phyloP scores from a whole-genome alignment of 2,888 invertebrate species.

The Augochlorella aurata region DNA sequence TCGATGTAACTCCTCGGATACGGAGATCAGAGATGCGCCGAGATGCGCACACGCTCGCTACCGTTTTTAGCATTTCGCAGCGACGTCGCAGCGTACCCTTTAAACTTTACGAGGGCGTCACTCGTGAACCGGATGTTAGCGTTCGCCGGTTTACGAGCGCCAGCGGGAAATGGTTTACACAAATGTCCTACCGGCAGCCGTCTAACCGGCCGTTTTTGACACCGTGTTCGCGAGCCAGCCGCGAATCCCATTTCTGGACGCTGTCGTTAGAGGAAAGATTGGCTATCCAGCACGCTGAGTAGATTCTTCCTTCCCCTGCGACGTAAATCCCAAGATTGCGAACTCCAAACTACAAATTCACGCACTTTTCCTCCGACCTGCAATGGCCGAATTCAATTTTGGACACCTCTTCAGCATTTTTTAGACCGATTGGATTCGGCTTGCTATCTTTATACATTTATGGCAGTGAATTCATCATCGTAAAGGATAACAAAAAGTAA shows the following conservation, averaged over 20 bases:
- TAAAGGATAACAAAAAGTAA: too few species aligned
- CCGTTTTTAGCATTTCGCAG: slow-evolving; percentile 28
- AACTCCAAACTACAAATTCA: background rate
- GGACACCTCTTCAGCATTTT: too few species aligned
- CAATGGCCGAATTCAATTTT: too few species aligned
- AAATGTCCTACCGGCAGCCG: slow-evolving; percentile 25
- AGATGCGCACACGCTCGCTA: background rate
- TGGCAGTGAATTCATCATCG: too few species aligned
- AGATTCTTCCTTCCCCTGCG: background rate
- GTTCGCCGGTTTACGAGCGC: slow-evolving; percentile 59
- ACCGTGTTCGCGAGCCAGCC: slow-evolving; percentile 8
- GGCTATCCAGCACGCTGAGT: background rate
- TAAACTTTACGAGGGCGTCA: slow-evolving; percentile 56
- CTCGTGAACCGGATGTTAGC: slow-evolving; percentile 62
- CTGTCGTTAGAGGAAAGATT: slow-evolving; percentile 1
- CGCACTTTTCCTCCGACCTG: background rate
- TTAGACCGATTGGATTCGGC: too few species aligned
- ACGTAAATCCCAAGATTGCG: background rate
- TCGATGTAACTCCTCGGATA: background rate
- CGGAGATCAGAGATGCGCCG: background rate
- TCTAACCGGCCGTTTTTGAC: slow-evolving; percentile 1
- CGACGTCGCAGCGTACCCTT: slow-evolving; percentile 32
- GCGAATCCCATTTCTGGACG: slow-evolving; percentile 7
- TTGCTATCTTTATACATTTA: too few species aligned
- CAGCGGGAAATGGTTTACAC: slow-evolving; percentile 41